Evolutionary conservation across 1,140 invertebrate species (phyloP).

Genomic region (Arion vulgaris): DNA sequence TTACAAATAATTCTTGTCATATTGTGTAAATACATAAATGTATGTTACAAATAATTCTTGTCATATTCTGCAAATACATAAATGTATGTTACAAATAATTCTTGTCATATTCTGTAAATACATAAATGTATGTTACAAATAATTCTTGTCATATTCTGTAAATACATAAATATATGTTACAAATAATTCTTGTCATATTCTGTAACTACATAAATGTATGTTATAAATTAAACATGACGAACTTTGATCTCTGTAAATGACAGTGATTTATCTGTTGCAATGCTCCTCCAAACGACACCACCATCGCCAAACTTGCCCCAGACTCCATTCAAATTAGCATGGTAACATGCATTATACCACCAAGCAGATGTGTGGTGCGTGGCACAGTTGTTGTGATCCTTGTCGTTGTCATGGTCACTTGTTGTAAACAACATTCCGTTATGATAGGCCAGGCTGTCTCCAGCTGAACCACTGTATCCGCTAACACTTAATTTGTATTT

Average conservation of each 20-base stretch:
- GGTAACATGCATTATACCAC: conserved; percentile 80
- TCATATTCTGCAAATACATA: too few species aligned
- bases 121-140: too few species aligned
- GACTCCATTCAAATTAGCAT: conserved; percentile 77
- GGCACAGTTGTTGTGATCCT: conserved; percentile 79
- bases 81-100: too few species aligned
- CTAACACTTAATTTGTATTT: background rate
- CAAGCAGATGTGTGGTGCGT: conserved; percentile 75
- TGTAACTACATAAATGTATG: too few species aligned
- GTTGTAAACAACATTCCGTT: conserved; percentile 78
- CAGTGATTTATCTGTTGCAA: background rate
- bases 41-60: too few species aligned
- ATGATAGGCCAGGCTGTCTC: conserved; percentile 74
- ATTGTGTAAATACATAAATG: too few species aligned
- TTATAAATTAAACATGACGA: background rate
- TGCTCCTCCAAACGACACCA: background rate
- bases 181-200: too few species aligned
- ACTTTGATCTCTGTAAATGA: background rate
- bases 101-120: too few species aligned
- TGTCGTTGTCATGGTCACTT: conserved; percentile 76
- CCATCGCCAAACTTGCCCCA: background rate
- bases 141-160: too few species aligned
- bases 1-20: too few species aligned
- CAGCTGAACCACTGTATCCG: background rate
- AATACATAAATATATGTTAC: too few species aligned